phyloP scores from a whole-genome alignment of 2,113 vertebrate species.

The Gnathonemus longibarbis region DNA sequence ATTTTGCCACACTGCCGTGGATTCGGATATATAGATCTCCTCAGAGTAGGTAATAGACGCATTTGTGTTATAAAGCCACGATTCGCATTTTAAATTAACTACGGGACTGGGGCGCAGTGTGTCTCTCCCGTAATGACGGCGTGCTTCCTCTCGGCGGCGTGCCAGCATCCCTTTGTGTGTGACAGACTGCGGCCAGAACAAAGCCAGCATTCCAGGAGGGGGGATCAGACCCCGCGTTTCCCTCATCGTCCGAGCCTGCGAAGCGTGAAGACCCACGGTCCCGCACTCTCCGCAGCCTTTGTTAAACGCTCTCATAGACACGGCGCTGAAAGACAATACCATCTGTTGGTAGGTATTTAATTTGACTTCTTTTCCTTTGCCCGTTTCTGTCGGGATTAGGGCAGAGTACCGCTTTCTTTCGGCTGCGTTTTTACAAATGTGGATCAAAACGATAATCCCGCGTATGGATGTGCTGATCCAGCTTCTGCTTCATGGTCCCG shows the following conservation, averaged over 20 bases:
- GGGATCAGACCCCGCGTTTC: neutral
- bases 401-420: neutral
- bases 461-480: neutral
- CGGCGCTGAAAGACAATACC: neutral
- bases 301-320: neutral
- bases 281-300: neutral
- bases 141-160: neutral
- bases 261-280: neutral
- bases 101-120: neutral
- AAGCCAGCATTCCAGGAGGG: neutral
- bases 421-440: neutral
- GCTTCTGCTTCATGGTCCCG: neutral
- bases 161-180: neutral
- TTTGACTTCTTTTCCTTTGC: neutral
- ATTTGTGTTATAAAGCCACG: neutral
- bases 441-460: neutral
- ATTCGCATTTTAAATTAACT: neutral
- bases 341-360: neutral
- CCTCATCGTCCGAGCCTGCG: neutral
- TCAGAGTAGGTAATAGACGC: neutral
- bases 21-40: neutral
- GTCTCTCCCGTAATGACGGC: neutral
- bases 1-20: neutral
- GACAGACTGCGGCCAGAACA: slow-evolving; percentile 1
- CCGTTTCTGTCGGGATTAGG: neutral